Percentiles rank a stretch among this genome's conserved stretches.
These are phyloP conservation scores for Zaprionus nigranus DNA, from an alignment of 1,140 invertebrate genomes.

Conservation along the genomic window DNA sequence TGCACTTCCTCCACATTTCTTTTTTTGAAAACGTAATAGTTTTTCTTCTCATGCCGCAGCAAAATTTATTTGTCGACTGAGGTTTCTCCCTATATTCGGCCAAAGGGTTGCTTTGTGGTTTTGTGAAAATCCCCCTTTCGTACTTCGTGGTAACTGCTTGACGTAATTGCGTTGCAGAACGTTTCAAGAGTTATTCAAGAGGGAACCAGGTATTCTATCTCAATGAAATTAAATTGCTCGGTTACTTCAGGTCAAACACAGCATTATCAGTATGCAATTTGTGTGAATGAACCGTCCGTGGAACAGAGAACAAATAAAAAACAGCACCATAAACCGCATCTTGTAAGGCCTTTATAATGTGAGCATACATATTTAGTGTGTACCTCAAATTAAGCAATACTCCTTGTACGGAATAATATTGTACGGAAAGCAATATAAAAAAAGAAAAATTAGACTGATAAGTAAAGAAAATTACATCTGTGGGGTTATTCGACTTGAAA, in stretches of 20 bases:
- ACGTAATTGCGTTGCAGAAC: no score
- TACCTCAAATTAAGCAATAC: neutral
- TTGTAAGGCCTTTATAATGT: neutral
- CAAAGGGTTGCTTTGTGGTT: constrained; percentile 18
- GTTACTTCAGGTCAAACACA: constrained; percentile 25
- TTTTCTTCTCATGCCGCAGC: neutral
- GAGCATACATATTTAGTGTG: neutral
- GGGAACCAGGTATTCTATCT: neutral
- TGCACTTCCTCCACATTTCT: neutral
- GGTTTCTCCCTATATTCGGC: neutral
- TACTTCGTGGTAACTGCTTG: constrained; percentile 24
- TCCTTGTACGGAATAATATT: neutral
- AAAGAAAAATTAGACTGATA: neutral
- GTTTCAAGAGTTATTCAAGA: neutral
- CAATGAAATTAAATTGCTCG: constrained; percentile 4
- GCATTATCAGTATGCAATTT: constrained; percentile 6
- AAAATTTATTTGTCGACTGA: neutral
- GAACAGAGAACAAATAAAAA: neutral
- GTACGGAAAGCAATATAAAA: neutral
- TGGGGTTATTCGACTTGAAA: neutral
- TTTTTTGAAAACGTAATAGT: constrained; percentile 8
- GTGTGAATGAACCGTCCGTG: neutral
- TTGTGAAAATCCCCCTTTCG: neutral
- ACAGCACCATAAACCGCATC: neutral
- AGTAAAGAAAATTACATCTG: neutral